Conservation (phyloP, 1,140 invertebrate species). For the Geopemphigus sp. region DNA sequence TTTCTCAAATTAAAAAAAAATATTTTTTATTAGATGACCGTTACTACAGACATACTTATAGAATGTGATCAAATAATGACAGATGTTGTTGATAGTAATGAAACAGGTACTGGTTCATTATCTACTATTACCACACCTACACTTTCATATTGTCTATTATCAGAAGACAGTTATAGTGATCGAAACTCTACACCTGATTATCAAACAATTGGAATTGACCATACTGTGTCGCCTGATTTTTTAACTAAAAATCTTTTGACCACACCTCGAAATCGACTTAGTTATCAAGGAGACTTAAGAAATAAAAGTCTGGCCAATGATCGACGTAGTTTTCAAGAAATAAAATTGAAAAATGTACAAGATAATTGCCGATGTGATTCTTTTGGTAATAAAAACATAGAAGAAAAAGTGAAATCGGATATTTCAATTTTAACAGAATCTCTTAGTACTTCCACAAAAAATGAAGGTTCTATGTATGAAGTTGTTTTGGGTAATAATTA, state of each 20-base stretch:
- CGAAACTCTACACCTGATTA: constrained; percentile 3
- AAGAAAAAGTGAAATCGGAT: constrained; percentile 14
- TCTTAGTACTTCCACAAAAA: background rate
- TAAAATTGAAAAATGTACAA: constrained; percentile 16
- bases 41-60: background rate
- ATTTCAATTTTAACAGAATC: constrained; percentile 28
- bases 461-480: constrained; percentile 14
- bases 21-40: constrained; percentile 33
- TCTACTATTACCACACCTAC: constrained; percentile 51
- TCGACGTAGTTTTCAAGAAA: constrained; percentile 41
- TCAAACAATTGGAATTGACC: background rate
- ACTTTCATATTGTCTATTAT: constrained; percentile 51
- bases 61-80: constrained; percentile 40
- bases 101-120: constrained; percentile 28
- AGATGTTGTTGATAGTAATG: constrained; percentile 36
- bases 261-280: constrained; percentile 50
- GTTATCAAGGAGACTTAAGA: constrained; percentile 50
- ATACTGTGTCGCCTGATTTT: background rate
- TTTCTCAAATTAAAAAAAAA: background rate
- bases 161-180: constrained; percentile 51
- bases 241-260: background rate
- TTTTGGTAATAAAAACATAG: background rate
- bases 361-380: background rate
- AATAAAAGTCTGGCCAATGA: constrained; percentile 26
- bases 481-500: constrained; percentile 30